Evolutionary conservation across 2,797 vertebrate species (phyloP), one percentile per base, ranked within the genome.

Genomic region (Eutrigla gurnardus): DNA sequence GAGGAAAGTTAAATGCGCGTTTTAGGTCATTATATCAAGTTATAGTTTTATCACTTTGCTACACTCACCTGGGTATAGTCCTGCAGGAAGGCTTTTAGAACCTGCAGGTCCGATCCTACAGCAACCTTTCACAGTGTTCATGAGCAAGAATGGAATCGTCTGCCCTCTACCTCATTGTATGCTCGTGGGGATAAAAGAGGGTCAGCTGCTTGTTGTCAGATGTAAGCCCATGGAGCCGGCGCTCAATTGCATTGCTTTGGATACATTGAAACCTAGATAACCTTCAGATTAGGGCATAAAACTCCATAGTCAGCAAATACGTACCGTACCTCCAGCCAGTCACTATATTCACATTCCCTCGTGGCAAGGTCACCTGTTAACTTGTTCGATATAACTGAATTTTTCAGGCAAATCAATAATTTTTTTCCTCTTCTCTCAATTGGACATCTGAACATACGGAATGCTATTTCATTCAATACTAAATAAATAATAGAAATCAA

Each of bases 211-310:
- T 66, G 52, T 35, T 32, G 35, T 70, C 35, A 49, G 49, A 4
- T 60, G 17, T 59, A 39, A 64, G 10, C 46, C 17, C n/a, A 14
- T 66, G 60, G 13, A 55, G 45, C 42, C 67, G 32, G 50, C 43
- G 17, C 39, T 52, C 33, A 12, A 32, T 17, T 57, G 11, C 58
- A 43, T 52, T 45, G 46, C 35, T 63, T 39, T 65, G 47, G 42
- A 59, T 57, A 47, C n/a, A 65, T 45, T 12, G 58, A n/a, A 54
- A 40, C 10, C 7, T 17, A 58, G 62, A 68, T 75, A 68, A 81
- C 73, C 74, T 74, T 60, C 55, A 62, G 43, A 71, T 7, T 32
- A 63, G 68, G 17, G 6, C 37, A 32, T 55, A 6, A 39, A 70
- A 35, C 18, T 37, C 40, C 10, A 55, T 17, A 61, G 47, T 84